Conservation (phyloP, 2,113 vertebrate genomes). For the Furnarius figulus region DNA sequence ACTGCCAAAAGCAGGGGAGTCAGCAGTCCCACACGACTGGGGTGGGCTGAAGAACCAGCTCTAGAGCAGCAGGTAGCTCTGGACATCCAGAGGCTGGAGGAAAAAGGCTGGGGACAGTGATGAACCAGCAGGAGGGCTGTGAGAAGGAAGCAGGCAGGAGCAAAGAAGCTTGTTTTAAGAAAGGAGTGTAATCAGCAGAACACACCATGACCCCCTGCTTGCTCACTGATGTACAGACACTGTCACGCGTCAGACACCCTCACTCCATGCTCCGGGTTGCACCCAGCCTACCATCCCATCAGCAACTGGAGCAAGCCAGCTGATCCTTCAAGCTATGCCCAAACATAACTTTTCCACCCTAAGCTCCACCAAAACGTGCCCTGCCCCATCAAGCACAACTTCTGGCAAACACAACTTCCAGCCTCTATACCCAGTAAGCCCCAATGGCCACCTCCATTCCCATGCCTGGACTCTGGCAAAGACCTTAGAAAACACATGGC, state of each 20-base stretch:
- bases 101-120: not conserved
- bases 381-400: not conserved
- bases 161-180: not conserved
- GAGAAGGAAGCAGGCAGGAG: not conserved
- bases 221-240: not conserved
- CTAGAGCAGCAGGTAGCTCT: not conserved
- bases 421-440: not conserved
- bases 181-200: not conserved
- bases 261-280: not conserved
- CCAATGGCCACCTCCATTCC: not conserved
- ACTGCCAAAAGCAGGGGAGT: not conserved
- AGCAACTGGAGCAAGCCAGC: not conserved
- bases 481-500: not conserved
- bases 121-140: not conserved
- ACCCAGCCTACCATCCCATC: not conserved
- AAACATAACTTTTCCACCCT: not conserved
- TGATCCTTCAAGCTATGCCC: not conserved
- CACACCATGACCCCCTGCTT: not conserved
- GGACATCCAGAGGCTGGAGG: not conserved
- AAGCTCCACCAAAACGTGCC: not conserved
- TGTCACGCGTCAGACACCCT: not conserved
- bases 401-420: not conserved
- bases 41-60: not conserved
- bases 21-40: not conserved
- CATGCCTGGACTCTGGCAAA: rapidly evolving